These are phyloP conservation scores for Sander lucioperca DNA, from an alignment of 2,113 vertebrate species.

Conservation along the genomic window DNA sequence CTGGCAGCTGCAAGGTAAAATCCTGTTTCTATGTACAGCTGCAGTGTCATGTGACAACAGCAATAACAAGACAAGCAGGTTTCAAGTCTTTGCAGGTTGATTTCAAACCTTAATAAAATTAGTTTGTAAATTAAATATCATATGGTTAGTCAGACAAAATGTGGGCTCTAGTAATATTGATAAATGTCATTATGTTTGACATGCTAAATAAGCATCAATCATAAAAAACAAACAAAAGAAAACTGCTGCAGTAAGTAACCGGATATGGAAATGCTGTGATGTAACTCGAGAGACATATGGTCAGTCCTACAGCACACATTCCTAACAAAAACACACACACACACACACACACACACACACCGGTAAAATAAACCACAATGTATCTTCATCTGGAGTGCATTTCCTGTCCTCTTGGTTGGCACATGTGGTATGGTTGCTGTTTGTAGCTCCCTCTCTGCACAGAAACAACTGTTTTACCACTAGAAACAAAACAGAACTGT, in stretches of 20 bases:
- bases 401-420: conserved; percentile 61
- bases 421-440: conserved; percentile 35
- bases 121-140: not conserved
- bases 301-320: conserved; percentile 16
- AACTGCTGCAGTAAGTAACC: not conserved
- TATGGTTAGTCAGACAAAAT: not conserved
- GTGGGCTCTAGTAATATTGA: not conserved
- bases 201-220: not conserved
- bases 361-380: conserved; percentile 49
- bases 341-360: conserved; percentile 38
- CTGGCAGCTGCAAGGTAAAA: not conserved
- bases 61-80: not conserved
- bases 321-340: conserved; percentile 22
- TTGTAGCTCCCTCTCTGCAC: conserved; percentile 5
- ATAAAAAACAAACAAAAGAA: not conserved
- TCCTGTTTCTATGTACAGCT: not conserved
- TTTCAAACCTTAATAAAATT: not conserved
- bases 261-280: not conserved
- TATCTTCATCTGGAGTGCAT: conserved; percentile 75
- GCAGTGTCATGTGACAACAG: not conserved
- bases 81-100: conserved; percentile 3
- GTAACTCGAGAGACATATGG: conserved; percentile 20
- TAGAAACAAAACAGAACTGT: conserved; percentile 17
- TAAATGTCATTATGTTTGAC: not conserved
- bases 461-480: conserved; percentile 22